Evolutionary conservation across 2,888 invertebrate species (phyloP), one percentile per base, ranked within the genome.

Genomic region (Amiota mariae): DNA sequence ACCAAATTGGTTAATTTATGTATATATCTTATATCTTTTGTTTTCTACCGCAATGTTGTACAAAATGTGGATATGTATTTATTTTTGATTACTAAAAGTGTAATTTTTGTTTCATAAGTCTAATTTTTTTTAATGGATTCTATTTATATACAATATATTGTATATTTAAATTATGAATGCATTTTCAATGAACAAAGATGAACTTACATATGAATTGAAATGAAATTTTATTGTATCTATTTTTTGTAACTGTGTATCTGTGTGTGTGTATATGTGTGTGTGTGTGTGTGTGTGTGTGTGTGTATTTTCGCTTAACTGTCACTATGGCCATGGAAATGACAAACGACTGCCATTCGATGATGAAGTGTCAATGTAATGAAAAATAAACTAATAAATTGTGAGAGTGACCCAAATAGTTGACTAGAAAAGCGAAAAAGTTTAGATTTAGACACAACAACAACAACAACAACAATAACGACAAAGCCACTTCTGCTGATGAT

Each of bases 371-470:
- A 84, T 84, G 84, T 85, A 84, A 84, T 84, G 85, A 85, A 85
- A 85, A 84, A 83, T 85, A 84, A 84, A 85, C 84, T 85, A 84
- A 84, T 84, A 85, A 85, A 84, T 84, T 84, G 84, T 84, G 84
- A 84, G 84, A 84, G 84, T 82, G 84, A 84, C 84, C 85, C 84
- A 84, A 84, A 84, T 84, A 84, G 82, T 85, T 84, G 79, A 76
- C 81, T 84, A 85, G 84, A 84, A 84, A 84, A 85, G 67, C 67
- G 67, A 68, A 68, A 68, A 68, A 68, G 67, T 54, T 68, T 68
- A 68, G 67, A 51, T 68, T 36, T 36, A 36, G 67, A 54, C 51
- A 54, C 51, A 36, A 68, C 46, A 49, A 24, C 49, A n/a, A 49
- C 13, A 13, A 67, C 13, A 15, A 66, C 13, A 67, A 20, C 20